phyloP scores from a whole-genome alignment of 2,113 vertebrate genomes.

The Alethe castanea region DNA sequence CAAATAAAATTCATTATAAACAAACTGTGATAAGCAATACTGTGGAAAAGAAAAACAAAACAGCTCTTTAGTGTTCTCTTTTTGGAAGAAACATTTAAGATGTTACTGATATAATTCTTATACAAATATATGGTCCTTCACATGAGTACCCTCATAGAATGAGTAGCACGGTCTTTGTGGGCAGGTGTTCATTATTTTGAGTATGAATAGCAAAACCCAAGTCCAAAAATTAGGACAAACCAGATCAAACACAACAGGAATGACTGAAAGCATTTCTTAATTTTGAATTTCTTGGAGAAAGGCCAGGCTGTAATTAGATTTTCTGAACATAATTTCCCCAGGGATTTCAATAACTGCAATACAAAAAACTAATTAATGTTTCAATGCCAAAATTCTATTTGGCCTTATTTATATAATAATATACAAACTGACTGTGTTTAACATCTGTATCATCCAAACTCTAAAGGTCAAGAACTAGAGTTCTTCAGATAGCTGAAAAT shows the following conservation, averaged over 20 bases:
- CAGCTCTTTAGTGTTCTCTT: background rate
- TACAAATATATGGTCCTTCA: background rate
- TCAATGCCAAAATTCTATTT: background rate
- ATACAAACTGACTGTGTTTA: background rate
- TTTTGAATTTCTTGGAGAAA: conserved; percentile 18
- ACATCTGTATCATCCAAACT: background rate
- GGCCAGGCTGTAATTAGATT: conserved; percentile 1
- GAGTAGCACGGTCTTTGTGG: background rate
- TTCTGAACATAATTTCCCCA: conserved; percentile 1
- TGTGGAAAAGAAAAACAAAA: background rate
- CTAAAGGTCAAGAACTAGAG: background rate
- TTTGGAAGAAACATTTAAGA: background rate
- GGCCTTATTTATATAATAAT: background rate
- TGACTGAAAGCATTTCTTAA: background rate
- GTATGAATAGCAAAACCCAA: background rate
- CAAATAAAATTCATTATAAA: background rate
- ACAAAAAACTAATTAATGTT: background rate
- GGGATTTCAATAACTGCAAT: background rate
- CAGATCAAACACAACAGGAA: background rate
- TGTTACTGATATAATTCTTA: background rate
- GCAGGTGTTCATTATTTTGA: background rate
- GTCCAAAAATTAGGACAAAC: background rate
- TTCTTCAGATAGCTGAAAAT: background rate
- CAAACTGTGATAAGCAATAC: background rate
- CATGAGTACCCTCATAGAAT: background rate